Evolutionary conservation across 2,888 invertebrate species (phyloP).

Genomic region (Rotaria sp.): DNA sequence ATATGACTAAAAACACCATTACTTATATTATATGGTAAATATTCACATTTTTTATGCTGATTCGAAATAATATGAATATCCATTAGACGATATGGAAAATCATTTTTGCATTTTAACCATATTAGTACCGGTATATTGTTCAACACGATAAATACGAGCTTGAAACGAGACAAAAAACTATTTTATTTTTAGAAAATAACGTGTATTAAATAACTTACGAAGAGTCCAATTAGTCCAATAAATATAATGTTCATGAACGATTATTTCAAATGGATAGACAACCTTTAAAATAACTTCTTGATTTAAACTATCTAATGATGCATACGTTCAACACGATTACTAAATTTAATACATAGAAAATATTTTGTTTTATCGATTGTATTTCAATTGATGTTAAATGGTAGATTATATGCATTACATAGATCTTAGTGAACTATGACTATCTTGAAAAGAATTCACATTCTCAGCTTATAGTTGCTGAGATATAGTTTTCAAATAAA

Average conservation of each 20-base stretch:
- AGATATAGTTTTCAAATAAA: no score
- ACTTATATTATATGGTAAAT: slow-evolving; percentile 67
- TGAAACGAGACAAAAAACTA: slow-evolving; percentile 40
- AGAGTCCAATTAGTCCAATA: slow-evolving; percentile 89
- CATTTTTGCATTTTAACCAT: slow-evolving; percentile 85
- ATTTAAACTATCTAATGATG: slow-evolving; percentile 75
- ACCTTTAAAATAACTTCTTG: slow-evolving; percentile 68
- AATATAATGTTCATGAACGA: slow-evolving; percentile 78
- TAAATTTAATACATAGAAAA: slow-evolving; percentile 42
- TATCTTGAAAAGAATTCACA: no score
- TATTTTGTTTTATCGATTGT: neutral
- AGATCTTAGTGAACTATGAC: no score
- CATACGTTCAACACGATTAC: slow-evolving; percentile 85
- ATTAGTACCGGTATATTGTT: slow-evolving; percentile 89
- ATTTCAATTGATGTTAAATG: no score
- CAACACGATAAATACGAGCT: slow-evolving; percentile 76
- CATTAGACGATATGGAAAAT: slow-evolving; percentile 81
- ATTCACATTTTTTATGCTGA: slow-evolving; percentile 69
- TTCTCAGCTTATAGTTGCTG: no score
- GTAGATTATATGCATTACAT: no score
- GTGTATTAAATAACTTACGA: neutral
- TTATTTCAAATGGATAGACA: slow-evolving; percentile 88
- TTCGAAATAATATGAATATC: slow-evolving; percentile 80
- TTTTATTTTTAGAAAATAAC: neutral
- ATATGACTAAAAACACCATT: slow-evolving; percentile 87